phyloP scores from a whole-genome alignment of 2,888 invertebrate species.

The Caenorhabditis angaria region DNA sequence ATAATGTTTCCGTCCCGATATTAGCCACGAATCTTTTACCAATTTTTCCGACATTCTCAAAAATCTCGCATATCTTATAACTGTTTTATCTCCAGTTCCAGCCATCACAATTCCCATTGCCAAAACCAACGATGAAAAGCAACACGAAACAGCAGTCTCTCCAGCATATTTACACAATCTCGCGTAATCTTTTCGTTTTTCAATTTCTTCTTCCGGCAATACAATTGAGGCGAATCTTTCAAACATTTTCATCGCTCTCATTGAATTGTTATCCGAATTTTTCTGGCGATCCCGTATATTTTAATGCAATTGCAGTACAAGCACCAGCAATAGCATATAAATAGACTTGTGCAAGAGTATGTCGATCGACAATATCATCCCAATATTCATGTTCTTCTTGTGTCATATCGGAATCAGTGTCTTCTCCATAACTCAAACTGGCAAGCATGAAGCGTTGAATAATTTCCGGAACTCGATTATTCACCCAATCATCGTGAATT shows the following conservation, averaged over 20 bases:
- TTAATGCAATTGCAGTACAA: slow-evolving; percentile 89
- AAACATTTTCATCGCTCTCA: background rate
- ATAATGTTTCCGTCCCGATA: slow-evolving; percentile 84
- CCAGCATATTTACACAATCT: slow-evolving; percentile 26
- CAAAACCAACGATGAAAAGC: slow-evolving; percentile 18
- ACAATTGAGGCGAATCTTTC: slow-evolving; percentile 16
- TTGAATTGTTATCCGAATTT: background rate
- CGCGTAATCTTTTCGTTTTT: slow-evolving; percentile 10
- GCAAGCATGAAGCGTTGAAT: slow-evolving; percentile 15
- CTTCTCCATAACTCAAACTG: slow-evolving; percentile 13
- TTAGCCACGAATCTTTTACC: slow-evolving; percentile 30
- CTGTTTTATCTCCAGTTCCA: slow-evolving; percentile 36
- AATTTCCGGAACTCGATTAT: slow-evolving; percentile 42
- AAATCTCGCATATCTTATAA: slow-evolving; percentile 27
- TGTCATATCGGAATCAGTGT: slow-evolving; percentile 11
- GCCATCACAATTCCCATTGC: slow-evolving; percentile 34
- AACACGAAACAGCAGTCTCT: slow-evolving; percentile 17
- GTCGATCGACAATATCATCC: slow-evolving; percentile 51
- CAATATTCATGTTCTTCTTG: slow-evolving; percentile 50
- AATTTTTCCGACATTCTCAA: slow-evolving; percentile 19
- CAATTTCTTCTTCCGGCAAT: slow-evolving; percentile 19
- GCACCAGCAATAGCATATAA: slow-evolving; percentile 94
- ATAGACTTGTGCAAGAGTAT: slow-evolving; percentile 76
- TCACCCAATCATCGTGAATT: slow-evolving; percentile 50
- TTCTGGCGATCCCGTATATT: slow-evolving; percentile 77